Evolutionary conservation across 2,797 vertebrate species (phyloP).

Genomic region (Microcaecilia unicolor): DNA sequence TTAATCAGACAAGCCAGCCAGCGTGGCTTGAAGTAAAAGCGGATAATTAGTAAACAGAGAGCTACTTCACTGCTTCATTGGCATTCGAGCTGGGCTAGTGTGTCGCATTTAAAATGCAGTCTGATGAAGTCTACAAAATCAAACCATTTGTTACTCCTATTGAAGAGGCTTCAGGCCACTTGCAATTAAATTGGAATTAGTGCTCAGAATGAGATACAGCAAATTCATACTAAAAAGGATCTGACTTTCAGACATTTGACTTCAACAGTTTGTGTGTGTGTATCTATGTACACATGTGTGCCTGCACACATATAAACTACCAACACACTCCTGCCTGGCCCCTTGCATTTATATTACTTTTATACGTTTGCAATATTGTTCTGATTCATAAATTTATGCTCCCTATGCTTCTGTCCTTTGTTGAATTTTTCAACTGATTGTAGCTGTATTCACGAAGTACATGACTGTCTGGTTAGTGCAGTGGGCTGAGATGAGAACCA

Average conservation of each 20-base stretch:
- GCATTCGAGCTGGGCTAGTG: conserved; percentile 99
- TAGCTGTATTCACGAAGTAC: too few relatives aligned
- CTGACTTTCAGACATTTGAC: conserved; percentile 73
- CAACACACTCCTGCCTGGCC: neutral
- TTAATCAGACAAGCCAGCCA: conserved; percentile 97
- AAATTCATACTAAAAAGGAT: conserved; percentile 75
- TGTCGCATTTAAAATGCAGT: conserved; percentile 99
- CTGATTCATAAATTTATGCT: too few relatives aligned
- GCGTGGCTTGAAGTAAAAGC: conserved; percentile 93
- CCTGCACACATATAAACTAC: conserved; percentile 1
- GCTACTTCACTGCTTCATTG: conserved; percentile 97
- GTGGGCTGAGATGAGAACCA: too few relatives aligned
- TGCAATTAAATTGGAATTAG: conserved; percentile 99
- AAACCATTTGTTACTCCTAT: conserved; percentile 99
- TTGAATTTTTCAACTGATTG: too few relatives aligned
- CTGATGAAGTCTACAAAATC: conserved; percentile 99
- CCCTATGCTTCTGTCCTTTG: too few relatives aligned
- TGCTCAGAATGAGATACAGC: conserved; percentile 75
- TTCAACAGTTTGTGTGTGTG: conserved; percentile 35
- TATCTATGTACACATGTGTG: conserved; percentile 18
- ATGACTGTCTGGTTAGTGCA: too few relatives aligned
- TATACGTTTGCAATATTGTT: too few relatives aligned
- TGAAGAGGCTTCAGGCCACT: conserved; percentile 99
- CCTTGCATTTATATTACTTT: neutral
- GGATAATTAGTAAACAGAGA: conserved; percentile 99